Evolutionary conservation across 2,113 vertebrate genomes (phyloP), one percentile per base, ranked within the genome.

Genomic region (Entosphenus tridentatus): DNA sequence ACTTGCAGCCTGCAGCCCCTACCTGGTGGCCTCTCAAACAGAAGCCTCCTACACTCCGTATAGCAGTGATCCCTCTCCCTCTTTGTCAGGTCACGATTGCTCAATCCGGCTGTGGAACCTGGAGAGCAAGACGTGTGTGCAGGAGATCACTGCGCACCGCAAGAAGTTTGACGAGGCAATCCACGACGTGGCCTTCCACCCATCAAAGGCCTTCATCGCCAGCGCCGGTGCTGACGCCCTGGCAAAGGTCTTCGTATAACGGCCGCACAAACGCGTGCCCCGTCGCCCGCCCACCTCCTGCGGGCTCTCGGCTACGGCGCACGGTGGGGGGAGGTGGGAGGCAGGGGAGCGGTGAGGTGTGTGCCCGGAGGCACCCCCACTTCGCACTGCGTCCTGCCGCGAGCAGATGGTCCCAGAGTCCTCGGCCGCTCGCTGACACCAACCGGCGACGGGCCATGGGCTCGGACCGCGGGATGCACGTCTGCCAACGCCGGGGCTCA

Each of bases 221-320:
- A 88, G 86, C 1, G 88, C 83, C 0, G 87, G 87, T 1, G 86
- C 87, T 2, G 87, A 92, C 0, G 86, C 86, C 74, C 83, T 92
- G 12, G 93, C 92, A 70, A 98, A 97, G 82, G 93, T 98, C 76
- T 98, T 98, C 72, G 93, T 98, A 98, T 98, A 92, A 98, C 82
- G 67, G 58, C 73, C 77, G 74, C 75, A 71, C 76, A 77, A 77
- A 80, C 78, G 80, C 80, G 79, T 78, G 72, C 78, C n/a, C 62
- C 67, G 70, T 59, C 70, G 8, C 56, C 62, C 2, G 74, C 78
- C 2, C 81, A 81, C 57, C 75, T 75, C 70, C 73, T 84, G 3
- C 72, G 73, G 57, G 83, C 81, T 81, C 76, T 75, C 71, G 74
- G 77, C 1, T 81, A 81, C 55, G 83, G 82, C 57, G 78, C 81